Evolutionary conservation across 2,888 invertebrate species (phyloP).

Genomic region (Tetheella fluctuosa): DNA sequence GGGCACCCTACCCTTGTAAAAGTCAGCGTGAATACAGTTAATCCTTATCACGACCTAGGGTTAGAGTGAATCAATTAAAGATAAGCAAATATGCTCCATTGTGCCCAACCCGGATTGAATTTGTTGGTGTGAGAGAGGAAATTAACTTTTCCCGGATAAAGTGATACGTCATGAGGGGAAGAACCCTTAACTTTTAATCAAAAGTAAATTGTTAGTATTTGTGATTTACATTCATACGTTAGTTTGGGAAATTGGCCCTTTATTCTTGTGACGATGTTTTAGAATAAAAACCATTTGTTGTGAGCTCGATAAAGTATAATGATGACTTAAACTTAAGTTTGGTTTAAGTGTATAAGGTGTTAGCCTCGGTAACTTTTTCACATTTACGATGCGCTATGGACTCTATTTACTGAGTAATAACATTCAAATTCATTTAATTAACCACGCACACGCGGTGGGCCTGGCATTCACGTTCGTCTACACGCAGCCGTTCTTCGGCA

Average conservation of each 20-base stretch:
- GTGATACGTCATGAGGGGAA: constrained; percentile 70
- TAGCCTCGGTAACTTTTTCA: too few relatives aligned
- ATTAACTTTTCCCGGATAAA: constrained; percentile 78
- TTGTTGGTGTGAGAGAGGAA: constrained; percentile 78
- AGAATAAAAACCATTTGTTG: too few relatives aligned
- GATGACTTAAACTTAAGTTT: too few relatives aligned
- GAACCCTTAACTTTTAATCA: constrained; percentile 56
- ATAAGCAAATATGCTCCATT: constrained; percentile 82
- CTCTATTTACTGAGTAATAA: too few relatives aligned
- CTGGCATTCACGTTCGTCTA: too few relatives aligned
- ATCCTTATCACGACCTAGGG: constrained; percentile 79
- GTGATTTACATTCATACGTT: constrained; percentile 5
- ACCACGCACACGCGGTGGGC: too few relatives aligned
- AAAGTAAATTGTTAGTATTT: constrained; percentile 55
- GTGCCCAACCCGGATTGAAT: constrained; percentile 68
- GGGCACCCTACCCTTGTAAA: constrained; percentile 80
- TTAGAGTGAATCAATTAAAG: constrained; percentile 84
- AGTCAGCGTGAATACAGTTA: constrained; percentile 82
- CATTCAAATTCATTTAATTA: too few relatives aligned
- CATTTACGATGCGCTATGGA: too few relatives aligned
- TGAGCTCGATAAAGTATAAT: too few relatives aligned
- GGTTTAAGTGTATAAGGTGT: too few relatives aligned
- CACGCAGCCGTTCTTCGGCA: too few relatives aligned
- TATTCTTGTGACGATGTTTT: neutral
- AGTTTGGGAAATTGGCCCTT: neutral